Evolutionary conservation across 1,140 invertebrate genomes (phyloP), one percentile per base, ranked within the genome.

Genomic region (Leptinotarsa defecta): DNA sequence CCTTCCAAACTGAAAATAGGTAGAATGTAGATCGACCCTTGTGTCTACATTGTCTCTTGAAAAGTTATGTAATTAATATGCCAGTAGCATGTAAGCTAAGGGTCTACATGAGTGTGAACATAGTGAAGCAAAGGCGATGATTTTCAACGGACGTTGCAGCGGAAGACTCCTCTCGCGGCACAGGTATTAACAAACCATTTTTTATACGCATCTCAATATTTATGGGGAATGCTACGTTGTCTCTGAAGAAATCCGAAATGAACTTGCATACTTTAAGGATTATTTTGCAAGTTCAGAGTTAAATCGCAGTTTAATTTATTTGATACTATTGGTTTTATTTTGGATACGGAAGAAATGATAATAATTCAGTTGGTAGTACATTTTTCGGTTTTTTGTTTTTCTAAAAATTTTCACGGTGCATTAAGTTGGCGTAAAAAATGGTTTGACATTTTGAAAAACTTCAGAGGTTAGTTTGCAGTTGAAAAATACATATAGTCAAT

Each of bases 81-180:
- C 82, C 81, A 82, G 79, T 84, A 84, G 82, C 80, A 77, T 81
- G 77, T 82, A 83, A 83, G 80, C 77, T 84, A 83, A 81, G 81
- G 79, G 80, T 80, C 80, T 71, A 71, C 74, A 74, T 61, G 64
- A 76, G 74, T 77, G 76, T 79, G 76, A 80, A 74, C 74, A 77
- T 74, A 73, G 73, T 20, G 64, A 65, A 34, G 64, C 64, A 65
- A 65, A 20, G 64, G 64, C 64, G 64, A 65, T 65, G 64, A 65
- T 65, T 65, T 24, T 65, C 64, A 20, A 65, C 20, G 64, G 27
- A 22, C 68, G 75, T 71, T 71, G 73, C 76, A 76, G 76, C 71
- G 74, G 74, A 81, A 43, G 34, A 43, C 34, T 43, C 34, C 34
- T 43, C 34, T 43, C 34, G 34, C 76, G 57, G 69, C 68, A 57